Evolutionary conservation across 2,797 vertebrate genomes (phyloP), one percentile per base, ranked within the genome.

Genomic region (Natrix natrix): DNA sequence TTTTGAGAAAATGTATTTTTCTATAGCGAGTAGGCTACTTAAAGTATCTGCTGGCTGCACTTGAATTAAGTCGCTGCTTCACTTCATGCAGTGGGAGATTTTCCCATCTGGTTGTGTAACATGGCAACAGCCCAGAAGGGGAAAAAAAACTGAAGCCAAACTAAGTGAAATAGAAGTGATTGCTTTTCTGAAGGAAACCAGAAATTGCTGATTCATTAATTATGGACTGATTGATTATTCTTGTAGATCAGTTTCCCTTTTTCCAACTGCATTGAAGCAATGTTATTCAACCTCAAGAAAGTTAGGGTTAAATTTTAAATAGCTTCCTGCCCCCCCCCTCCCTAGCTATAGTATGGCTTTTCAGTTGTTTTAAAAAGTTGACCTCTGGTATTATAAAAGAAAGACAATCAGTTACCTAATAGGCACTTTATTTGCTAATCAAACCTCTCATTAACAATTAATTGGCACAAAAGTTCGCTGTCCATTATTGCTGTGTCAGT

Each of bases 371-470:
- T 90, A 92, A 94, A 91, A 95, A 6, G 91, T 95, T 96, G 97
- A 97, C 97, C 97, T 97, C 96, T 96, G 95, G 94, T 97, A 94
- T 97, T 97, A 95, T 96, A 95, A 97, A 97, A 98, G 97, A 98
- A 98, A 98, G 98, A 98, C 98, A 98, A 97, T 97, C 97, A 97
- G 98, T 98, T 98, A 98, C 98, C 97, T 98, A 98, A 98, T 97
- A 98, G 98, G 97, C 96, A 94, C 97, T 97, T 97, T 97, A 98
- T 98, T 98, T 98, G 98, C 98, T 98, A 98, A 99, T 98, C 98
- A 99, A 98, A 98, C 98, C 98, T 97, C 98, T 98, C 98, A 99
- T 99, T 98, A 99, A 99, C 98, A 98, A 99, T 99, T 99, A 98
- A 99, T 97, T 97, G 97, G 98, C 98, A 98, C 98, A 98, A 98